Base-by-base conservation (phyloP, 2,888 invertebrate genomes). In the Lepidochitona cinerea region DNA sequence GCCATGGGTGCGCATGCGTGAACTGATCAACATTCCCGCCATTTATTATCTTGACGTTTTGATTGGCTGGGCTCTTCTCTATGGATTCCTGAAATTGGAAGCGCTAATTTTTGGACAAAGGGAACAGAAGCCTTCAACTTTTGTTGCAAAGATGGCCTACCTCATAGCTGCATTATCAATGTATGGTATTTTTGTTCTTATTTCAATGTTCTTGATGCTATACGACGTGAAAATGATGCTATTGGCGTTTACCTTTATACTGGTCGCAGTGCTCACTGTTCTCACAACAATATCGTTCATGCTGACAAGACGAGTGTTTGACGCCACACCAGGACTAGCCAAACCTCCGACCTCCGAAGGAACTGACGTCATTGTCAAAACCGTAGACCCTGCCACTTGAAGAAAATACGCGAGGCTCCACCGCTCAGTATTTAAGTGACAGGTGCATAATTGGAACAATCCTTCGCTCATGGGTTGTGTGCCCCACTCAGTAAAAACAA, bases 21-120 rank as follows among this genome's bases (percentile, higher is more conserved):
- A 81, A 54, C 72, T 81, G 1, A 71, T 81, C 37, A 49, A 73
- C 32, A 79, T 81, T n/a, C 80, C 80, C 12, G 75, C 70, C 49
- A 59, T 72, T 0, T 73, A 73, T 26, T 73, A 73, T 33, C 41
- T 73, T 4, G 49, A 54, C 23, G 49, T 69, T 23, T 14, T 73
- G 0, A 37, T 41, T 26, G 73, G 36, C 0, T 73, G 68, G 68
- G n/a, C 32, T 14, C 41, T 73, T 12, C 54, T 64, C 14, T 73
- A 35, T 33, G 59, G 37, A 7, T 59, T 73, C 23, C 59, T 64
- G 5, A 36, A 69, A 18, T 37, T 73, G 6, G 69, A 73, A 37
- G 35, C 23, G 14, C 36, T 41, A 35, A 14, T 68, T 41, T 1
- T 36, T 12, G 23, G 23, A 32, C 18, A 29, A n/a, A 9, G 9